phyloP scores from a whole-genome alignment of 2,113 vertebrate genomes.

The Formicarius rufipectus region DNA sequence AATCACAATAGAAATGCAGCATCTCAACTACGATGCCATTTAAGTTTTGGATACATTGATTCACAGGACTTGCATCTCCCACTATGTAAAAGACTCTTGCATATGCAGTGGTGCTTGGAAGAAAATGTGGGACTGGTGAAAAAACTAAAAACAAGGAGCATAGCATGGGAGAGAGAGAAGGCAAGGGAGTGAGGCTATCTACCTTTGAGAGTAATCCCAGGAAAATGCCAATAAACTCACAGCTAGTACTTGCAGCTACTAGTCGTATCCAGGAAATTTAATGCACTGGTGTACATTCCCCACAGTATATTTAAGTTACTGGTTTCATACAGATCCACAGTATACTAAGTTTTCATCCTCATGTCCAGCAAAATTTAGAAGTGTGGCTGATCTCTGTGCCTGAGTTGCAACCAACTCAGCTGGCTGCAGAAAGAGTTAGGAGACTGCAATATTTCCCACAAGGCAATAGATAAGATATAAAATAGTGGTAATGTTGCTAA shows the following conservation, averaged over 20 bases:
- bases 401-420: neutral
- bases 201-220: too few relatives aligned
- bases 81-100: neutral
- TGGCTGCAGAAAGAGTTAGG: neutral
- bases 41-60: neutral
- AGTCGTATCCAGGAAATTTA: neutral
- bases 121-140: neutral
- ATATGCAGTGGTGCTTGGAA: neutral
- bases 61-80: neutral
- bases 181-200: neutral
- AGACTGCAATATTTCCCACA: neutral
- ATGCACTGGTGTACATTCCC: neutral
- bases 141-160: neutral
- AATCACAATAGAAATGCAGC: neutral
- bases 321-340: neutral
- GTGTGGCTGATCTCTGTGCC: neutral
- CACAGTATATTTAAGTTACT: neutral
- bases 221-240: neutral
- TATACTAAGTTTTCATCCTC: neutral
- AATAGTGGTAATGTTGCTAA: neutral
- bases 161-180: neutral
- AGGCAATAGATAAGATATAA: neutral
- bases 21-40: neutral
- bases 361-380: neutral
- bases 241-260: neutral